Evolutionary conservation across 2,113 vertebrate species (phyloP), one percentile per base, ranked within the genome.

Genomic region (Nothobranchius furzeri): DNA sequence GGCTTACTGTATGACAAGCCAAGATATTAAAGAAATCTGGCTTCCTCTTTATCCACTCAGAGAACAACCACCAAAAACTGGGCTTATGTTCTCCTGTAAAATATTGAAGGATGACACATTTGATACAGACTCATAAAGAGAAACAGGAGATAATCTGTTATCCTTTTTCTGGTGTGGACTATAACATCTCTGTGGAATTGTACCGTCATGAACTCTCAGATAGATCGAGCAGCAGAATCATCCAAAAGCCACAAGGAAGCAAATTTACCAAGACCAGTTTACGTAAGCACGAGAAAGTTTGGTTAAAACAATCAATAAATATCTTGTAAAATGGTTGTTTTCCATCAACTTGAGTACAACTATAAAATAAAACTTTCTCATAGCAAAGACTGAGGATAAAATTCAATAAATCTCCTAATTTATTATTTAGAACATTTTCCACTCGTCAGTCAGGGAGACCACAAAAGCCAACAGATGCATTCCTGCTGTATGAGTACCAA

Each of bases 11-110:
- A 53, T 71, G 70, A 76, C 72, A 56, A 65, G 76, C 75, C 50
- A 51, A 69, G 77, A 83, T 87, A 90, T 87, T 82, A 81, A 82
- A 87, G 70, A 50, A 74, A 84, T 88, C 73, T 9, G 51, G 87
- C 86, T 84, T 79, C 72, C 70, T 82, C 42, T 69, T 62, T 66
- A 78, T 73, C 78, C 53, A 50, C 46, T 68, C 52, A 2, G n/a
- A 67, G 62, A 70, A 35, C 30, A 56, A 53, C 1, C 12, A 37
- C 9, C 20, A 3, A 5, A 37, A 45, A 25, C 46, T 20, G n/a
- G 36, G 45, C 42, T 45, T 42, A 13, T 60, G 61, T 37, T 60
- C 35, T 73, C 55, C 70, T 53, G 49, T 50, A 68, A 45, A 67
- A 74, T 45, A 60, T 55, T 60, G 56, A 79, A 37, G 60, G 56